Conservation (phyloP, 2,113 vertebrate genomes). For the Cariama cristata region DNA sequence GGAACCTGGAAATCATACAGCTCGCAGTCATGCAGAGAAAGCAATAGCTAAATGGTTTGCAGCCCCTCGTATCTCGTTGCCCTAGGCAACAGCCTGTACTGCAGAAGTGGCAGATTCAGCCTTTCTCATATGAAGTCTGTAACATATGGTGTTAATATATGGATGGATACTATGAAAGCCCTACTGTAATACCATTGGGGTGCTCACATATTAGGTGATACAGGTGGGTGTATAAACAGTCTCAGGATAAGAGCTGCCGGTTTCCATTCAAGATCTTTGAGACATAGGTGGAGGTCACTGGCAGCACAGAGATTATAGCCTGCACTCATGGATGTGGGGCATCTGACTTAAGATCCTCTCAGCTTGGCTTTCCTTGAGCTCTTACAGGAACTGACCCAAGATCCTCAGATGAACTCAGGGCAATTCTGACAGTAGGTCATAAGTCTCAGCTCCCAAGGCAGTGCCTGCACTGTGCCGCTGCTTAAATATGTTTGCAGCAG, state of each 20-base stretch:
- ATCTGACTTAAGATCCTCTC: neutral
- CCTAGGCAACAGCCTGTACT: conserved; percentile 48
- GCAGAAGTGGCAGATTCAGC: neutral
- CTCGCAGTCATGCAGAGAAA: conserved; percentile 2
- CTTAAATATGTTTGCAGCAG: neutral
- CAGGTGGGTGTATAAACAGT: neutral
- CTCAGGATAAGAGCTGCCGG: neutral
- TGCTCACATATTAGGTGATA: neutral
- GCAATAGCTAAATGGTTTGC: neutral
- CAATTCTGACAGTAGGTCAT: neutral
- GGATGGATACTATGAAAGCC: neutral
- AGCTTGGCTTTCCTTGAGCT: conserved; percentile 14
- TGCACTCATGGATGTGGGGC: neutral
- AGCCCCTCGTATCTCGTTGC: conserved; percentile 35
- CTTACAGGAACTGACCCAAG: neutral
- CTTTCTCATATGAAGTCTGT: neutral
- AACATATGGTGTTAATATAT: neutral
- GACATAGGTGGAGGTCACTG: neutral
- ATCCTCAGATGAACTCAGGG: neutral
- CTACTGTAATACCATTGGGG: neutral
- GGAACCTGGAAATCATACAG: conserved; percentile 12
- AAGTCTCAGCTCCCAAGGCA: neutral
- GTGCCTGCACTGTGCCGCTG: neutral
- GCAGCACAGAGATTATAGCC: neutral
- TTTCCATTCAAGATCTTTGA: neutral